phyloP scores from a whole-genome alignment of 2,888 invertebrate genomes.

The Ophioninae sp. region DNA sequence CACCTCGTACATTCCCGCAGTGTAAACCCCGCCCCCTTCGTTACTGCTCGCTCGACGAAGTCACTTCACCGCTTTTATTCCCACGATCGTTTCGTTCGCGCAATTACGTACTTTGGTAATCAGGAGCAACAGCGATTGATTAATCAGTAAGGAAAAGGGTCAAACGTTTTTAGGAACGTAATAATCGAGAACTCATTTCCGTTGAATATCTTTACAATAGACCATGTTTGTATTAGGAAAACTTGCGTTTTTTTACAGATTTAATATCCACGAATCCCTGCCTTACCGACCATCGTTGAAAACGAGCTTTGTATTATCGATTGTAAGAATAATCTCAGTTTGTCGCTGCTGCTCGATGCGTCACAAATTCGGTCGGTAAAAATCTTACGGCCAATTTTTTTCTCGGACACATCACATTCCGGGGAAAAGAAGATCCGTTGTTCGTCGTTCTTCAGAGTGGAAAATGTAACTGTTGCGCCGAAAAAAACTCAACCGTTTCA shows the following conservation, averaged over 20 bases:
- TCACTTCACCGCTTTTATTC: constrained; percentile 39
- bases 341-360: not conserved
- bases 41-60: constrained; percentile 54
- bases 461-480: no score
- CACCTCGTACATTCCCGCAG: not conserved
- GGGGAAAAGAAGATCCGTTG: no score
- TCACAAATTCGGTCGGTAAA: not conserved
- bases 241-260: not conserved
- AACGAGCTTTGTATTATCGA: not conserved
- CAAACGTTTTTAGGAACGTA: not conserved
- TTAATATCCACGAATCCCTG: not conserved
- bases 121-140: constrained; percentile 14
- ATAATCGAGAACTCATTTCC: not conserved
- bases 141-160: not conserved
- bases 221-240: not conserved
- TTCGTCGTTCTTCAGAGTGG: no score
- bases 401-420: no score
- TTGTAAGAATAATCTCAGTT: not conserved
- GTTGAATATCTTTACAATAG: not conserved
- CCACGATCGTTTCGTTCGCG: constrained; percentile 11
- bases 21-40: constrained; percentile 15
- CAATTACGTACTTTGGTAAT: constrained; percentile 43
- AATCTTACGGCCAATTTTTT: no score
- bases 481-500: no score
- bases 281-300: constrained; percentile 8